These are phyloP conservation scores for Apostichopus parvimensis DNA, from an alignment of 35 echinoderm and acorn worm species.

Conservation along the genomic window DNA sequence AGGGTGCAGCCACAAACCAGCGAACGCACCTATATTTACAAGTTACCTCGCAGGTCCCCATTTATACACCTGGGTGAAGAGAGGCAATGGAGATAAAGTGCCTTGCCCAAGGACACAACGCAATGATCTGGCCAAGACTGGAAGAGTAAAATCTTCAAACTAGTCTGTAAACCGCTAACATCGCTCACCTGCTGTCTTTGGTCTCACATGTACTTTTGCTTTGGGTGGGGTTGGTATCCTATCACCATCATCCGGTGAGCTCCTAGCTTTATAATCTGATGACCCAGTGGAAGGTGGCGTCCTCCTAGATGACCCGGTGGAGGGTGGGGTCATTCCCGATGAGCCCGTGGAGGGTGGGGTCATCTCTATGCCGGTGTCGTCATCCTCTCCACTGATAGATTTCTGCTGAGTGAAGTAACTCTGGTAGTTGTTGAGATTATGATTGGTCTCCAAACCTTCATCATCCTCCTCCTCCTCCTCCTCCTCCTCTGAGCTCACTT, in stretches of 20 bases:
- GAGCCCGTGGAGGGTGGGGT: conserved; percentile 51
- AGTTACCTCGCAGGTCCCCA: too few species aligned
- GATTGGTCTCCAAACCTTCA: conserved; percentile 23
- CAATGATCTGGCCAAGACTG: too few species aligned
- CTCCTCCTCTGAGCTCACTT: conserved; percentile 49
- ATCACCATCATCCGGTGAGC: conserved; percentile 8
- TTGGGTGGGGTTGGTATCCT: conserved; percentile 63
- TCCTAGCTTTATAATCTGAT: conserved; percentile 14
- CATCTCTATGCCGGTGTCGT: conserved; percentile 66
- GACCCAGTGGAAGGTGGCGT: conserved; percentile 37
- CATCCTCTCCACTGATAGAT: conserved; percentile 43
- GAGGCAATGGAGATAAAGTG: neutral
- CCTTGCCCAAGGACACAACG: too few species aligned
- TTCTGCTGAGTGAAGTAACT: conserved; percentile 9
- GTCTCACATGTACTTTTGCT: conserved; percentile 51
- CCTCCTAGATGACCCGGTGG: conserved; percentile 53
- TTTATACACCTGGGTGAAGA: neutral
- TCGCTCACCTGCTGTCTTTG: conserved; percentile 82
- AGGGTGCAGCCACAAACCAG: too few species aligned
- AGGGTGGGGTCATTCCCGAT: conserved; percentile 40
- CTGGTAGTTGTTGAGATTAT: conserved; percentile 37
- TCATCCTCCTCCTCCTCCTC: conserved; percentile 68
- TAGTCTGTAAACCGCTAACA: neutral
- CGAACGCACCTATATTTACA: too few species aligned
- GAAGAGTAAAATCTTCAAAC: too few species aligned